Base-by-base conservation (phyloP, 2,797 vertebrate species). In the Enteromius paludinosus region DNA sequence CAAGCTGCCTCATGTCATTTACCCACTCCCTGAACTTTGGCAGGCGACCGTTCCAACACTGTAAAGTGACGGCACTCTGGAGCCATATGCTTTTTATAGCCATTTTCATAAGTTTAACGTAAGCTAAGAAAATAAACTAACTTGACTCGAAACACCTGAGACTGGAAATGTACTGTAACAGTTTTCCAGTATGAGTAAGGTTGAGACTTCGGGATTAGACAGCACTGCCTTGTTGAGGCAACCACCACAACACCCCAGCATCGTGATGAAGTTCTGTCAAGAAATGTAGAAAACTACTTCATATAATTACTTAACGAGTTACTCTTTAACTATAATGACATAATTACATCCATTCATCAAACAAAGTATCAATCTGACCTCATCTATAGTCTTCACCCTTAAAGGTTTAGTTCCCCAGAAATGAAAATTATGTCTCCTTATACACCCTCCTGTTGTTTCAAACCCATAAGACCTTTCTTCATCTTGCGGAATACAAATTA, bases 291-390 rank as follows among this genome's bases (percentile, higher is more conserved):
- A 52, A 52, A 72, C 10, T 33, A 33, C 17, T 72, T 52, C 6
- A 52, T 33, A 33, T 72, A 52, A 72, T 49, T 71, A 30, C 69
- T 49, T 49, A 30, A 28, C 12, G 28, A 71, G 43, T 30, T 49
- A n/a, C 25, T n/a, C 69, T 7, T 72, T 14, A 33, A 52, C 45
- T 52, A 33, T 20, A 72, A 52, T 52, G 30, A n/a, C 18, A 35
- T 52, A 35, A 72, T 72, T 52, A 12, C 18, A 14, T 8, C 18
- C 47, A 54, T 72, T 72, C 10, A 52, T 54, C 25, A 72, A 72
- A 35, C 28, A 72, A 72, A 72, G 70, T 52, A 54, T 72, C 28
- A 52, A n/a, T 52, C 25, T 62, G 59, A 30, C 14, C 14, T 62
- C 59, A 30, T 30, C 59, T 17, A 3, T 14, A 30, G 25, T 30